Evolutionary conservation across 2,113 vertebrate species (phyloP).

Genomic region (Lophotis ruficrista): DNA sequence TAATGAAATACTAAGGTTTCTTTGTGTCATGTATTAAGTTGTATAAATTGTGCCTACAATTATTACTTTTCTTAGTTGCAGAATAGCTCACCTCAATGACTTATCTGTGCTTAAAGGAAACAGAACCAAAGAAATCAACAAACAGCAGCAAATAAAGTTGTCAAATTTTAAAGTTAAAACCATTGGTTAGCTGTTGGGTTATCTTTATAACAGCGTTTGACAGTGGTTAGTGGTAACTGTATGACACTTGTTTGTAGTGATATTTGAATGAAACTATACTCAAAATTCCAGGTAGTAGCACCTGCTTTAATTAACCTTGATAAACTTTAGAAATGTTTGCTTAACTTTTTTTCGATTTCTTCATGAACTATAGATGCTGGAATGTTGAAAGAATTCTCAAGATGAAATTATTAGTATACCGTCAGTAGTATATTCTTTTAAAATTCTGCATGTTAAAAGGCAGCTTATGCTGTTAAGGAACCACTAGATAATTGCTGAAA

Average conservation of each 20-base stretch:
- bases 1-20: not conserved
- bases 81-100: not conserved
- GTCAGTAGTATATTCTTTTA: not conserved
- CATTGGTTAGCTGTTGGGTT: not conserved
- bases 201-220: fast-evolving
- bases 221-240: not conserved
- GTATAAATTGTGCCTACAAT: not conserved
- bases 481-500: not conserved
- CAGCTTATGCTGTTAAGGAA: not conserved
- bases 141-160: not conserved
- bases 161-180: not conserved
- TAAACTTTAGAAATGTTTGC: not conserved
- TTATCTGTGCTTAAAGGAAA: not conserved
- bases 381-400: not conserved
- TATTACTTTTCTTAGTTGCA: not conserved
- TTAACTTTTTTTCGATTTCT: not conserved
- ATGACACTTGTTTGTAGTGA: fast-evolving
- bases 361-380: not conserved
- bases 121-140: not conserved
- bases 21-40: not conserved
- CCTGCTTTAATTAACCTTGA: not conserved
- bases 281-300: not conserved
- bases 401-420: not conserved
- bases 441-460: not conserved
- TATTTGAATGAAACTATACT: not conserved